phyloP scores from a whole-genome alignment of 37 sponge, comb jelly and placozoan genomes.

The Tethya wilhelma region DNA sequence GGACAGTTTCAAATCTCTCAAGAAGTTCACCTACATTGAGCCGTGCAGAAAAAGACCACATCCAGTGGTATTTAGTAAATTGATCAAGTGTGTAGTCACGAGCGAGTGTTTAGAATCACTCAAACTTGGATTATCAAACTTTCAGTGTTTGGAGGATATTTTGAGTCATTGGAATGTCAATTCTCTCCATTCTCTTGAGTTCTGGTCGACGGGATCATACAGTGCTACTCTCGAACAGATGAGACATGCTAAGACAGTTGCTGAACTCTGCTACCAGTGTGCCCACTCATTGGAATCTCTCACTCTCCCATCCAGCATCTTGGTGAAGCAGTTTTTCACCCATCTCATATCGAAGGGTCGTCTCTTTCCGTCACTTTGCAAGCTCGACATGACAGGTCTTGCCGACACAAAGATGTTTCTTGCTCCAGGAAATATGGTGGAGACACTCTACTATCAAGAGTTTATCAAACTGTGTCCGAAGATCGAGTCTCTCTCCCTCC shows the following conservation, averaged over 20 bases:
- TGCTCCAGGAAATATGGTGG: background rate
- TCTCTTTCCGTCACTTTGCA: background rate
- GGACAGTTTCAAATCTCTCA: background rate
- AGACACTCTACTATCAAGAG: background rate
- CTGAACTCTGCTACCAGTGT: conserved; percentile 7
- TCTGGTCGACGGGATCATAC: conserved; percentile 1
- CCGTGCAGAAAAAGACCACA: background rate
- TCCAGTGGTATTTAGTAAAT: background rate
- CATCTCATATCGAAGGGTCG: background rate
- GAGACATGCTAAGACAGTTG: background rate
- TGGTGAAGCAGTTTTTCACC: conserved; percentile 28
- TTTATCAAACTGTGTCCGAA: background rate
- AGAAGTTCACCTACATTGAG: background rate
- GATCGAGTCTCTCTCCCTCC: background rate
- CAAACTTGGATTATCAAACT: background rate
- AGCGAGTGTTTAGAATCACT: background rate
- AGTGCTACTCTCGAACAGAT: conserved; percentile 16
- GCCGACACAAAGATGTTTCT: background rate
- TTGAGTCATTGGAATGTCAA: background rate
- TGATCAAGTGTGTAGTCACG: background rate
- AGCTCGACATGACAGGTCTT: background rate
- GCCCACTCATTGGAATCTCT: background rate
- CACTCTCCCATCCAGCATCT: conserved; percentile 14
- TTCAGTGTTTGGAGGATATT: background rate
- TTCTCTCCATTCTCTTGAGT: background rate